These are phyloP conservation scores for Arctopsyche grandis DNA, from an alignment of 1,140 invertebrate genomes.

Conservation along the genomic window DNA sequence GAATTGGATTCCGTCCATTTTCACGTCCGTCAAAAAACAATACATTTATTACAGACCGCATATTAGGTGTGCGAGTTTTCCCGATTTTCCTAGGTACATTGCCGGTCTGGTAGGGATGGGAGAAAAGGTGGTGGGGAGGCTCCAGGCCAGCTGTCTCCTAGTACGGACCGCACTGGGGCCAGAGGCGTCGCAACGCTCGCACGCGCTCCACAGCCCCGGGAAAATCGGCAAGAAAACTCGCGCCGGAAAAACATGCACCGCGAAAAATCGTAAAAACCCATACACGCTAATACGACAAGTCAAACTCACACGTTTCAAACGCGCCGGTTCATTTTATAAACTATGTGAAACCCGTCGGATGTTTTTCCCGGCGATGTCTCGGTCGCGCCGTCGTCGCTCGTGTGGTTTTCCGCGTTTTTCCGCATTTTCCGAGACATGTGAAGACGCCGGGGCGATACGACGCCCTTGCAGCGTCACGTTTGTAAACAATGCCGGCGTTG, in stretches of 20 bases:
- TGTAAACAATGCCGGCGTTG: constrained; percentile 27
- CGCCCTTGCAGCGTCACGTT: neutral
- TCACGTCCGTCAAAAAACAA: too few species aligned
- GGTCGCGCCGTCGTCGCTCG: neutral
- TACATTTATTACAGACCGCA: too few species aligned
- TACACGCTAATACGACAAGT: neutral
- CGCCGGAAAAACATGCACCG: neutral
- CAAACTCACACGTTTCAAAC: too few species aligned
- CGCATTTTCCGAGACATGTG: too few species aligned
- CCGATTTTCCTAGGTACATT: neutral
- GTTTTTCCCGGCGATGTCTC: neutral
- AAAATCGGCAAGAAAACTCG: neutral
- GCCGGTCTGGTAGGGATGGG: neutral
- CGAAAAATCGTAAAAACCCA: neutral
- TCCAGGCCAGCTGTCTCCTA: constrained; percentile 38
- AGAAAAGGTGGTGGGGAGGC: neutral
- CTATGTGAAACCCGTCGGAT: too few species aligned
- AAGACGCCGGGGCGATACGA: neutral
- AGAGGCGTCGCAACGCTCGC: constrained; percentile 26
- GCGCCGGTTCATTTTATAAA: too few species aligned
- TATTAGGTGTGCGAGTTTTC: neutral
- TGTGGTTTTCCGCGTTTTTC: neutral
- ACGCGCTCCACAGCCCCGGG: constrained; percentile 12
- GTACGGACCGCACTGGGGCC: constrained; percentile 12
- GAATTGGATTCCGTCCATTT: too few species aligned